A percentile compares a stretch with the other conserved stretches of the same genome.
Conservation (phyloP, 2,113 vertebrate species). For the Aphelocoma coerulescens region DNA sequence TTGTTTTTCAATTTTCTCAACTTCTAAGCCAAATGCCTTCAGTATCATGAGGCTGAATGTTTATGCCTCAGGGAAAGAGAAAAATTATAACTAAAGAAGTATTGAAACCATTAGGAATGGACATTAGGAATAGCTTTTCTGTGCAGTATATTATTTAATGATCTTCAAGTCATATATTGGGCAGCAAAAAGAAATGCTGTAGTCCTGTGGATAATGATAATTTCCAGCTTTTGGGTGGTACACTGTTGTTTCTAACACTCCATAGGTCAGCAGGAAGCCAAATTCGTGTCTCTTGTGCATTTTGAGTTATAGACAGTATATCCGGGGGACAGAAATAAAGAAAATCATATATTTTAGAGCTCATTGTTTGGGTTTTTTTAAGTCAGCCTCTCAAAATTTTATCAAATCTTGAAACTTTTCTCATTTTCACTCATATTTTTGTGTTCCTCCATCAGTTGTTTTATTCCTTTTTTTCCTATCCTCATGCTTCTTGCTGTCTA, state of each 20-base stretch:
- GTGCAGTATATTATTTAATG: background rate
- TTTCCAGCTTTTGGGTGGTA: background rate
- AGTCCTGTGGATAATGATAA: background rate
- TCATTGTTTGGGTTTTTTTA: background rate
- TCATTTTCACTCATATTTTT: background rate
- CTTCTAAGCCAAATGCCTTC: slow-evolving; percentile 4
- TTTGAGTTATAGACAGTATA: background rate
- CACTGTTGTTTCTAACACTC: background rate
- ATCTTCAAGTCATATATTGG: background rate
- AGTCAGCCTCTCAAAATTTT: background rate
- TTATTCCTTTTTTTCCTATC: background rate
- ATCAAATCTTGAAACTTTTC: background rate
- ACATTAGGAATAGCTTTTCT: slow-evolving; percentile 32
- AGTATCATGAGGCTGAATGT: slow-evolving; percentile 25
- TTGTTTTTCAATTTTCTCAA: slow-evolving; percentile 44
- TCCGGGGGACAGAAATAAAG: background rate
- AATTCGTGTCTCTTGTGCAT: background rate
- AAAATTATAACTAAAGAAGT: slow-evolving; percentile 42
- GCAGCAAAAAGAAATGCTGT: background rate
- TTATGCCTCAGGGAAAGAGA: slow-evolving; percentile 44
- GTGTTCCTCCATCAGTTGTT: background rate
- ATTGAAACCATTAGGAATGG: slow-evolving; percentile 39
- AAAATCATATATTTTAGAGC: background rate
- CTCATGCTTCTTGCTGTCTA: background rate
- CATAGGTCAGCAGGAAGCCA: background rate